Percentiles rank a stretch among this genome's conserved stretches.
phyloP scores from a whole-genome alignment of 1,140 invertebrate genomes.

The Panagrolaimus sp. region DNA sequence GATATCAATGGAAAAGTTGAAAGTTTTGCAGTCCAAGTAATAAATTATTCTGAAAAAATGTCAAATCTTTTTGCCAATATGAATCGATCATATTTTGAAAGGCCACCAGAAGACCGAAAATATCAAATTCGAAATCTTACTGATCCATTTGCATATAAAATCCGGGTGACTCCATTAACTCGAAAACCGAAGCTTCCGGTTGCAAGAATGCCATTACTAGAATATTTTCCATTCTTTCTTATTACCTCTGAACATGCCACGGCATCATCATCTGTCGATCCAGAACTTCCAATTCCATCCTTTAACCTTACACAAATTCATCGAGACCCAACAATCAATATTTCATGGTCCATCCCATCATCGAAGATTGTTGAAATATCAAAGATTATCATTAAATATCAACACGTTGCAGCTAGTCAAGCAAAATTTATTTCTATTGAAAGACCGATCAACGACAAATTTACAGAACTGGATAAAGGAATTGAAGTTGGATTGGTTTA shows the following conservation, averaged over 20 bases:
- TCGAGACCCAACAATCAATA: background rate
- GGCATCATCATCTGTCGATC: background rate
- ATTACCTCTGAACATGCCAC: background rate
- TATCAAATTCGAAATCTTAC: background rate
- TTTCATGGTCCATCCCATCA: background rate
- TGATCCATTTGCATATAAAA: background rate
- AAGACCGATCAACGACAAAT: background rate
- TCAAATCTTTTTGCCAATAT: background rate
- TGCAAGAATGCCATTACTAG: background rate
- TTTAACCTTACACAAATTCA: background rate
- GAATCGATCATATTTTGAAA: background rate
- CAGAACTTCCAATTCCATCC: background rate
- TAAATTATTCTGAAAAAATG: background rate
- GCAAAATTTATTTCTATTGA: background rate
- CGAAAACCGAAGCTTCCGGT: background rate
- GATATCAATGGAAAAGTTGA: background rate
- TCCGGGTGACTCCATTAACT: background rate
- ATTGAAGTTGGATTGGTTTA: background rate
- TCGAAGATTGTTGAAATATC: background rate
- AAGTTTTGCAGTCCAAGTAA: background rate
- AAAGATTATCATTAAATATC: background rate
- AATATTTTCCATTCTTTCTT: background rate
- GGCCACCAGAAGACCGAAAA: background rate
- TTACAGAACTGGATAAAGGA: background rate
- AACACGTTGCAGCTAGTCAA: background rate